A percentile compares a stretch with the other conserved stretches of the same genome.
These are phyloP conservation scores for Falco biarmicus DNA, from an alignment of 2,797 vertebrate genomes.

Conservation along the genomic window DNA sequence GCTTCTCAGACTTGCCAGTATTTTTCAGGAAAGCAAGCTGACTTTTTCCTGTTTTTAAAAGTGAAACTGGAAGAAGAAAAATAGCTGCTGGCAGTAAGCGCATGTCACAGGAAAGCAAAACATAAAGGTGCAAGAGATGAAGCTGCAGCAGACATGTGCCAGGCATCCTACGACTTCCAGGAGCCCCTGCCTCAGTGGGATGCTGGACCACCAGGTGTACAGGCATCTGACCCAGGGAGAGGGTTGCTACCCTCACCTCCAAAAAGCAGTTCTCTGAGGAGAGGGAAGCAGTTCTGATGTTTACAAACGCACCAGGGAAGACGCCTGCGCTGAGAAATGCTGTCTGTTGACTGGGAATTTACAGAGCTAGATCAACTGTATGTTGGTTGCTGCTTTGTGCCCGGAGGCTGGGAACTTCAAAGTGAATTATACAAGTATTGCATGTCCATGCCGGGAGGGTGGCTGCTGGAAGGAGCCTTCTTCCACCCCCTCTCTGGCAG, in stretches of 20 bases:
- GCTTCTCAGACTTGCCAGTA: neutral
- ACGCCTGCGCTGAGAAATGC: neutral
- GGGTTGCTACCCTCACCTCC: neutral
- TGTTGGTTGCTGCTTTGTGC: neutral
- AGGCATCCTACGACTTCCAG: neutral
- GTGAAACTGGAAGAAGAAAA: neutral
- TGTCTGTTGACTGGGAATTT: neutral
- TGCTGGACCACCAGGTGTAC: neutral
- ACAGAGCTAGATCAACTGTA: neutral
- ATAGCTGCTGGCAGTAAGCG: neutral
- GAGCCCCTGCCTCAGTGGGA: neutral
- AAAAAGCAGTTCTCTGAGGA: neutral
- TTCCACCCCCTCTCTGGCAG: neutral
- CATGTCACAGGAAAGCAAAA: neutral
- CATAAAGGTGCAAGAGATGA: neutral
- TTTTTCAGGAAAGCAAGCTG: neutral
- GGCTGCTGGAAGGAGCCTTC: slow-evolving; percentile 26
- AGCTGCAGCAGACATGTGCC: neutral
- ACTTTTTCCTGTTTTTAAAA: neutral
- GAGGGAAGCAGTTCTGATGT: neutral
- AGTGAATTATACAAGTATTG: slow-evolving; percentile 10
- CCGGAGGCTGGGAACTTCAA: slow-evolving; percentile 27
- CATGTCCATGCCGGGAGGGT: neutral
- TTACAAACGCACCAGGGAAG: neutral
- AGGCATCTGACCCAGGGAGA: neutral